Evolutionary conservation across 92 coral and sea anemone genomes (phyloP).

Genomic region (Phenganax stokvisi): DNA sequence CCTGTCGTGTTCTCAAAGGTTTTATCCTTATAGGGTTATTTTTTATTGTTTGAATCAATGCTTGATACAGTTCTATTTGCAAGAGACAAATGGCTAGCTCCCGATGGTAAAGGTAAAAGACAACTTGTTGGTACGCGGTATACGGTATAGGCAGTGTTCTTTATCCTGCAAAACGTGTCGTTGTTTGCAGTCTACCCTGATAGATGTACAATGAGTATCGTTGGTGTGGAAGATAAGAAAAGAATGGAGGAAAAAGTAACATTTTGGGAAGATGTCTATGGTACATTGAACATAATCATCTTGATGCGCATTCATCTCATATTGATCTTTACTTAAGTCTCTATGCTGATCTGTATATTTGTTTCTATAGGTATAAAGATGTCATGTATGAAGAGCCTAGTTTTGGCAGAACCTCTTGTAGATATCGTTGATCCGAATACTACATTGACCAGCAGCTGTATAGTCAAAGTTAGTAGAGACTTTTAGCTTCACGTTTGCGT

Average conservation of each 20-base stretch:
- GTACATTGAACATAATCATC: constrained; percentile 36
- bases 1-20: constrained; percentile 18
- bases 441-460: constrained; percentile 57
- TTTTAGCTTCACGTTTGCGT: no score
- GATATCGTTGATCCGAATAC: constrained; percentile 64
- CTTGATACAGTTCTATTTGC: constrained; percentile 85
- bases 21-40: constrained; percentile 62
- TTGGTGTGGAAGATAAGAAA: constrained; percentile 62
- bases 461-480: constrained; percentile 57
- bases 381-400: constrained; percentile 80
- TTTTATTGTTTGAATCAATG: constrained; percentile 93
- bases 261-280: constrained; percentile 92
- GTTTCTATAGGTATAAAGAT: constrained; percentile 69
- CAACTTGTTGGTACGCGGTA: background rate
- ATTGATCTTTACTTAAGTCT: background rate
- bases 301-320: background rate
- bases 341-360: background rate
- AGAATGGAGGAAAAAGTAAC: constrained; percentile 52
- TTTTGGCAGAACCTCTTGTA: constrained; percentile 73
- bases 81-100: constrained; percentile 82
- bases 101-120: constrained; percentile 66
- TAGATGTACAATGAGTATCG: constrained; percentile 69
- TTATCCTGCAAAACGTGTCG: background rate
- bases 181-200: constrained; percentile 75
- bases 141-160: background rate